Evolutionary conservation across 2,797 vertebrate species (phyloP).

Genomic region (Rhinogobio ventralis): DNA sequence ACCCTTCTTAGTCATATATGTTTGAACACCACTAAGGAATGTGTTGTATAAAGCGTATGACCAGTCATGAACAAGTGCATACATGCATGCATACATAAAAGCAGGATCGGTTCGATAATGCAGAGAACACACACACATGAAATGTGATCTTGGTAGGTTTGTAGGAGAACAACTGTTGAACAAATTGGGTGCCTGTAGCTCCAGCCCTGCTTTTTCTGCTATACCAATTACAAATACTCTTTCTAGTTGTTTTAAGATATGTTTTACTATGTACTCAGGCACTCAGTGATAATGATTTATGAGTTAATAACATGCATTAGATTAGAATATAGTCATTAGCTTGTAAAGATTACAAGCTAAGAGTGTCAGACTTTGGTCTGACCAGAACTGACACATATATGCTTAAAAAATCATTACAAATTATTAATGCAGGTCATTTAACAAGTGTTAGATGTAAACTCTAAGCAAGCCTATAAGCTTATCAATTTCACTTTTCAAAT

Average conservation of each 20-base stretch:
- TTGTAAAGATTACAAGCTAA: slow-evolving; percentile 3
- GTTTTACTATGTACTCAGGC: not conserved
- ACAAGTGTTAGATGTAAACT: not conserved
- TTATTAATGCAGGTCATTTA: slow-evolving; percentile 1
- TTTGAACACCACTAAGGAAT: slow-evolving; percentile 40
- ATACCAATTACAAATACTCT: not conserved
- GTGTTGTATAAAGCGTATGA: not conserved
- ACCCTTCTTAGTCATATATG: slow-evolving; percentile 30
- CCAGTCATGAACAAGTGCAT: slow-evolving; percentile 3
- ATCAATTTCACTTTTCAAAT: not conserved
- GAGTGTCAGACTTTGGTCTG: slow-evolving; percentile 19
- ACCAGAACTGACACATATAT: not conserved
- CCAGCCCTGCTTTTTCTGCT: not conserved
- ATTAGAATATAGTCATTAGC: not conserved
- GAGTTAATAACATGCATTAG: not conserved
- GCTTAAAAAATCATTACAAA: not conserved
- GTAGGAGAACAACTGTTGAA: slow-evolving; percentile 22
- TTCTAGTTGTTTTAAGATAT: not conserved
- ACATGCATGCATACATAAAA: slow-evolving; percentile 2
- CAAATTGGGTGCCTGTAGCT: not conserved
- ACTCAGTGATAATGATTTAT: not conserved
- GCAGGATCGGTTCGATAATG: not conserved
- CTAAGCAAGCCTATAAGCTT: not conserved
- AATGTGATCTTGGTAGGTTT: slow-evolving; percentile 30
- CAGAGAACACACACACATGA: not conserved